These are phyloP conservation scores for Hydra vulgaris DNA, from an alignment of 30 jellyfish, hydroid and myxozoan genomes.

Conservation along the genomic window DNA sequence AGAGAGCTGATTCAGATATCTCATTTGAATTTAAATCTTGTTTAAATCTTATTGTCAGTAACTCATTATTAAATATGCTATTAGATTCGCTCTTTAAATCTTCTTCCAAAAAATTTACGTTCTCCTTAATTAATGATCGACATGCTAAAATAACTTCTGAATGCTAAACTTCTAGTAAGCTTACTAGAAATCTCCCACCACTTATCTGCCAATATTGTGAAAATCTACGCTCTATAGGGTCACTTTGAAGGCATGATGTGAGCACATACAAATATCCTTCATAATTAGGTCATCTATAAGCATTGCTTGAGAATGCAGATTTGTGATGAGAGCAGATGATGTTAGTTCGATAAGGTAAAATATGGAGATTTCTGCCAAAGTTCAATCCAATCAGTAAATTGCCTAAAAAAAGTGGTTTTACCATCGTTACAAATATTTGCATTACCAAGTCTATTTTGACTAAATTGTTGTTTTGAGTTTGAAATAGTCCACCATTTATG, in stretches of 20 bases:
- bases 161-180: too few species aligned
- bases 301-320: slow-evolving; percentile 1
- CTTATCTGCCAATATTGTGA: too few species aligned
- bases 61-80: too few species aligned
- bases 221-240: too few species aligned
- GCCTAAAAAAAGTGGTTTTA: slow-evolving; percentile 1
- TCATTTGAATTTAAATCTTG: too few species aligned
- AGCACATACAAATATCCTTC: slow-evolving; percentile 1
- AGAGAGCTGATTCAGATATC: too few species aligned
- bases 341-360: neutral
- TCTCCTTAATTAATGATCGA: too few species aligned
- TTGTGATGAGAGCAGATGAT: neutral
- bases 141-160: too few species aligned
- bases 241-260: slow-evolving; percentile 3
- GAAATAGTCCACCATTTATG: neutral
- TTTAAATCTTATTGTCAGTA: too few species aligned
- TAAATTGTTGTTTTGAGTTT: slow-evolving; percentile 1
- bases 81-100: too few species aligned
- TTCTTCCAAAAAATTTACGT: too few species aligned
- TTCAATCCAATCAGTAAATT: neutral
- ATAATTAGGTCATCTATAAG: neutral
- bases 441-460: neutral
- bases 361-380: slow-evolving; percentile 1
- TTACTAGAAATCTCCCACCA: too few species aligned
- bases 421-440: neutral